Evolutionary conservation across 1,140 invertebrate species (phyloP), one percentile per base, ranked within the genome.

Genomic region (Calycopis cecrops): DNA sequence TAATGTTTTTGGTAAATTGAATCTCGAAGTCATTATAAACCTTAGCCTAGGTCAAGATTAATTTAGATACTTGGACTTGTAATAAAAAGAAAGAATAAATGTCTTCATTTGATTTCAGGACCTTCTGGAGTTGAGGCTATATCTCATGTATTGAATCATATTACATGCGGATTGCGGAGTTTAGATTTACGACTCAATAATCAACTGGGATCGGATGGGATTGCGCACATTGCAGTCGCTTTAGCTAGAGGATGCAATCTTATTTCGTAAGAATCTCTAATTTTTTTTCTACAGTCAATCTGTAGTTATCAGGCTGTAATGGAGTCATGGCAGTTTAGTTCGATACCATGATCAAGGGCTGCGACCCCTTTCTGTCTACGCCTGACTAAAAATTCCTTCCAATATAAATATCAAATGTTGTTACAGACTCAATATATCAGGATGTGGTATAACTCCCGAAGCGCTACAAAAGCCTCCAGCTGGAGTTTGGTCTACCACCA

Each of bases 211-310:
- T 85, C 85, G 21, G 74, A 80, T 44, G 87, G 87, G 34, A 74
- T 85, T 18, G 76, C 84, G 21, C 76, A 81, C 57, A 62, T 88
- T 14, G 81, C 85, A 12, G 77, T 85, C 6, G 72, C 87, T 12
- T 64, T 88, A 53, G 81, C 84, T 55, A 76, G 84, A 71, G 87
- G 87, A 55, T 87, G 84, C 48, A 85, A 85, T 58, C 63, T 88
- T 9, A 85, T 70, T 38, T 75, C 75, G 84, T 88, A 72, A 64
- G 49, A 63, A 33, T 42, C 44, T 54, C 28, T 35, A 11, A 37
- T 28, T 35, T 28, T 38, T 57, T 11, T 38, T 52, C 10, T 34
- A 35, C 12, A 35, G 2, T 35, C 4, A 37, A 11, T 37, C 35
- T 10, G 0, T 0, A 11, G 35, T 37, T 51, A 16, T 51, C n/a